Conservation (phyloP, 2,113 vertebrate species). For the Felis catus region DNA sequence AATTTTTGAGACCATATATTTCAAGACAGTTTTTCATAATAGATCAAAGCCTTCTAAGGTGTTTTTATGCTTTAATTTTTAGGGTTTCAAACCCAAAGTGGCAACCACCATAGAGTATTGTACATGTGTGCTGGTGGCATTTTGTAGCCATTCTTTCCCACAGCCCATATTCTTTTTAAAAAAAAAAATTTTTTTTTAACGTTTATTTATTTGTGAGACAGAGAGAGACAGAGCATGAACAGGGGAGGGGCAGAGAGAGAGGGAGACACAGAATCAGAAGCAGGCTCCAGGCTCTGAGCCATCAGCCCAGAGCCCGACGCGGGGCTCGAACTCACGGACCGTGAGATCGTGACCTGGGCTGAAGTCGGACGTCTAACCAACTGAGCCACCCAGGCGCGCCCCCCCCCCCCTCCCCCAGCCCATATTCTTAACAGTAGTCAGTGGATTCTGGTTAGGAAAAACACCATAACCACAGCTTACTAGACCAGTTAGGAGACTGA, state of each 20-base stretch:
- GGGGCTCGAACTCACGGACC: no score
- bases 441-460: not conserved
- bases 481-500: not conserved
- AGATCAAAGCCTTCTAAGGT: conserved; percentile 33
- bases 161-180: not conserved
- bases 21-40: conserved; percentile 26
- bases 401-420: no score
- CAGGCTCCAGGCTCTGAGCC: no score
- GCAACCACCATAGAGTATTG: not conserved
- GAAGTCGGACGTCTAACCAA: no score
- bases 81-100: conserved; percentile 9
- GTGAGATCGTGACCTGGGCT: no score
- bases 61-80: conserved; percentile 27
- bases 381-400: no score
- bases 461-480: not conserved
- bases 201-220: no score
- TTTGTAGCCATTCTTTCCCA: not conserved
- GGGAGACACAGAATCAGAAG: no score
- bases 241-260: no score
- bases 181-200: no score
- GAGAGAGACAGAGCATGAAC: no score
- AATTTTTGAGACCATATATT: not conserved
- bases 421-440: not conserved
- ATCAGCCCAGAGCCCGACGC: no score
- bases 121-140: not conserved